Conservation (phyloP, 2,888 invertebrate genomes). For the Oscheius sp. region DNA sequence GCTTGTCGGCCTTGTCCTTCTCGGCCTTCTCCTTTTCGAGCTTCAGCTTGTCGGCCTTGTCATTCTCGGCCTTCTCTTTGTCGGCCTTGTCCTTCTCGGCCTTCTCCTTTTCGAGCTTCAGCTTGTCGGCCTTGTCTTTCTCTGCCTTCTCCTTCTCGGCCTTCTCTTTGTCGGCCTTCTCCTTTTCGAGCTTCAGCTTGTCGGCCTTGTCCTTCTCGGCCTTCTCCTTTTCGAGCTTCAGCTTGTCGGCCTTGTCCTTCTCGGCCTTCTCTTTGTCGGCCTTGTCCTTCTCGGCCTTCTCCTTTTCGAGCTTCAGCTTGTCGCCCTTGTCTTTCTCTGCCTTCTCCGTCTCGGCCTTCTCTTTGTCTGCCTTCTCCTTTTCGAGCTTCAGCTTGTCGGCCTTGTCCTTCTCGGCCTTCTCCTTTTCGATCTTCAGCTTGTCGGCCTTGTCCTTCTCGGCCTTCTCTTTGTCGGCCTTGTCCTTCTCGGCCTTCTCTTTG, state of each 20-base stretch:
- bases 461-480: constrained; percentile 15
- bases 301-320: constrained; percentile 28
- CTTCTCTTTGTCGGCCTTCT: constrained; percentile 17
- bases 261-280: constrained; percentile 29
- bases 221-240: constrained; percentile 26
- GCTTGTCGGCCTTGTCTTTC: constrained; percentile 16
- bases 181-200: constrained; percentile 21
- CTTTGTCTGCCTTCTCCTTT: constrained; percentile 24
- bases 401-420: constrained; percentile 35
- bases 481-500: constrained; percentile 33
- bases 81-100: constrained; percentile 19
- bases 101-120: constrained; percentile 9
- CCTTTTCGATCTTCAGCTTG: constrained; percentile 25
- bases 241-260: constrained; percentile 28
- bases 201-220: constrained; percentile 13
- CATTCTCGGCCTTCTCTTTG: constrained; percentile 14
- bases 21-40: constrained; percentile 25
- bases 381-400: constrained; percentile 31
- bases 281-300: constrained; percentile 19
- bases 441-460: constrained; percentile 14
- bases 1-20: constrained; percentile 33
- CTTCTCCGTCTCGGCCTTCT: constrained; percentile 20
- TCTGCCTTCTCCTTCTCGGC: constrained; percentile 24
- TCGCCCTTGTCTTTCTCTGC: constrained; percentile 31
- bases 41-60: constrained; percentile 21